Base-by-base conservation (phyloP, 2,113 vertebrate genomes). In the Carassius gibelio region DNA sequence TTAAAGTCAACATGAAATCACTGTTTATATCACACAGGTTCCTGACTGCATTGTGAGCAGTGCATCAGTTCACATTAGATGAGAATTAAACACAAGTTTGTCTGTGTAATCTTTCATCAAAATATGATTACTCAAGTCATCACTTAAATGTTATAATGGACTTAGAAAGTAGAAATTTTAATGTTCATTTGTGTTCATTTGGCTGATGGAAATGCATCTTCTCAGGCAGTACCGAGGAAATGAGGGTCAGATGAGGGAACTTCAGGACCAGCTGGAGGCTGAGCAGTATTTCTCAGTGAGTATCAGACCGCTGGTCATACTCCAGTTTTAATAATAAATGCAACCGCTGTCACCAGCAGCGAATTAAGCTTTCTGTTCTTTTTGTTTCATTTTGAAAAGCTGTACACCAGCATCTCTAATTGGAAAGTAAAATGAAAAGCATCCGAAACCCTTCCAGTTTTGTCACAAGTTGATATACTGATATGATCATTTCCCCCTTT, bases 271-370 rank as follows among this genome's bases (percentile, higher is more conserved):
- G 85, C 96, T 99, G 87, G 98, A 99, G 93, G 98, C 98, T 15
- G 98, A 99, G 91, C 98, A 99, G 86, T 99, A 99, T 94, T 99
- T 99, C 92, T 99, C 98, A 89, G 98, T 99, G 94, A 97, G 96
- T 92, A 69, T 26, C n/a, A 66, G 5, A 30, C 14, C 2, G 21
- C 5, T 23, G 10, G 6, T n/a, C 38, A 13, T n/a, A 8, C 5
- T 13, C 6, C 2, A 4, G 0, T 7, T 11, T n/a, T 72, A 26
- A 26, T 30, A 30, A 30, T 30, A 30, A 30, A 30, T 30, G 30
- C 30, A 30, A 30, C 30, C 30, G 1, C 30, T 30, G 30, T 30
- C 30, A 30, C 30, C 30, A 30, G 2, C 30, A 30, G 30, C 2
- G 30, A 30, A 30, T 30, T 30, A 30, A 30, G 30, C 30, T 30